Evolutionary conservation across 2,797 vertebrate species (phyloP), one percentile per base, ranked within the genome.

Genomic region (Tamandua tetradactyla): DNA sequence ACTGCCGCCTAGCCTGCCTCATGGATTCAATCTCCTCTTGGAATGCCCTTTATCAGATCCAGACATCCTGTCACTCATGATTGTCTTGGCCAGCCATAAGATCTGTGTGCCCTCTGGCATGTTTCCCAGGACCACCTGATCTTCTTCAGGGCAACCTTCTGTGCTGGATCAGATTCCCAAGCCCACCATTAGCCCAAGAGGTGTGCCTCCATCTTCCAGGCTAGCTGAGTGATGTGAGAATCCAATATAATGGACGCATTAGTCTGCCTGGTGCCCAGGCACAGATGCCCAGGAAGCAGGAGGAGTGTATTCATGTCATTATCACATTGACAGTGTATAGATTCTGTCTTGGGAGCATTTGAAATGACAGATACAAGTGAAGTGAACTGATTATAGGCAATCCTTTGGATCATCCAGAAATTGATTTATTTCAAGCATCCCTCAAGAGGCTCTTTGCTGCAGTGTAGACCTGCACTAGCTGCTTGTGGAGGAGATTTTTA

Each of bases 351-450:
- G 68, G 59, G 30, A 85, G 49, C 76, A 44, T 79, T 78, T 55
- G 86, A 66, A 88, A 81, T 25, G 27, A 64, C 44, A 52, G 40
- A 27, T 71, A 80, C 14, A 1, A 61, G 13, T 25, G 55, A 62
- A 69, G 66, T 52, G 42, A 82, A 83, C 7, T 42, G 30, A n/a
- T n/a, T n/a, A n/a, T n/a, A n/a, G n/a, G n/a, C n/a, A n/a, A n/a
- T n/a, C n/a, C n/a, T n/a, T n/a, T 64, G 59, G 20, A 69, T 47
- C 42, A 61, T 81, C 44, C 40, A 89, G 87, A 47, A 72, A 49
- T 52, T 61, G 59, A 90, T 83, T 66, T 79, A 52, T 84, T 82
- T 94, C 40, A 7, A 94, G 72, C 82, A 47, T 30, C 78, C 64
- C 30, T 84, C 20, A 7, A 55, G 68, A 90, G 68, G 55, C 18